Conservation (phyloP, 2,888 invertebrate genomes). For the Cremastinae sp. region DNA sequence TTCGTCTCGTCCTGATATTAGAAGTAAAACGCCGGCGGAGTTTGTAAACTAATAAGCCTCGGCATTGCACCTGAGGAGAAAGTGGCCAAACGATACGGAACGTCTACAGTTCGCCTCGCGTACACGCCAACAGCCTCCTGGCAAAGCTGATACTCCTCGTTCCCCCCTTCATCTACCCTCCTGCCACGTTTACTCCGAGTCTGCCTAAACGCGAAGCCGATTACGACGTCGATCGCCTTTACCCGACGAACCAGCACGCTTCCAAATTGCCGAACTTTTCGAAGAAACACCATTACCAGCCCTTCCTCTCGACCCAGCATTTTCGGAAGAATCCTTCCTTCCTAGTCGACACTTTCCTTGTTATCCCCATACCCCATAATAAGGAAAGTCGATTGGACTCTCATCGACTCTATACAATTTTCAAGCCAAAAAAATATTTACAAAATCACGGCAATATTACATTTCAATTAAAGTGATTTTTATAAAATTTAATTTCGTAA, state of each 20-base stretch:
- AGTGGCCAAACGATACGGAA: constrained; percentile 53
- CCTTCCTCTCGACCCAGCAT: not conserved
- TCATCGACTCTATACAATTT: no score
- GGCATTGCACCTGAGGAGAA: constrained; percentile 65
- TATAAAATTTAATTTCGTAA: no score
- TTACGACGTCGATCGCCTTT: constrained; percentile 75
- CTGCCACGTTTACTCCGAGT: constrained; percentile 24
- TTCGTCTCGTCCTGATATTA: constrained; percentile 65
- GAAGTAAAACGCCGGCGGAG: constrained; percentile 69
- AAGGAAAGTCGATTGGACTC: no score
- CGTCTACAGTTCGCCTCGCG: constrained; percentile 60
- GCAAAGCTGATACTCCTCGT: constrained; percentile 53
- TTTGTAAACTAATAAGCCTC: constrained; percentile 77
- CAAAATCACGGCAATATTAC: no score
- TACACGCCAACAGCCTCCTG: constrained; percentile 64
- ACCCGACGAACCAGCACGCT: constrained; percentile 65
- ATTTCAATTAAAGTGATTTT: no score
- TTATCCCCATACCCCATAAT: constrained; percentile 22
- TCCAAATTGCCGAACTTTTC: constrained; percentile 76
- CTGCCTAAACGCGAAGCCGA: constrained; percentile 73
- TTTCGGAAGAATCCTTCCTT: no score
- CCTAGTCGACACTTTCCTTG: constrained; percentile 26
- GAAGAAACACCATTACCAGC: constrained; percentile 65
- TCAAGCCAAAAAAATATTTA: no score
- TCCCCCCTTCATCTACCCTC: not conserved